A percentile compares a stretch with the other conserved stretches of the same genome.
Evolutionary conservation across 2,888 invertebrate genomes (phyloP).

Genomic region (Aphodius sticticus): DNA sequence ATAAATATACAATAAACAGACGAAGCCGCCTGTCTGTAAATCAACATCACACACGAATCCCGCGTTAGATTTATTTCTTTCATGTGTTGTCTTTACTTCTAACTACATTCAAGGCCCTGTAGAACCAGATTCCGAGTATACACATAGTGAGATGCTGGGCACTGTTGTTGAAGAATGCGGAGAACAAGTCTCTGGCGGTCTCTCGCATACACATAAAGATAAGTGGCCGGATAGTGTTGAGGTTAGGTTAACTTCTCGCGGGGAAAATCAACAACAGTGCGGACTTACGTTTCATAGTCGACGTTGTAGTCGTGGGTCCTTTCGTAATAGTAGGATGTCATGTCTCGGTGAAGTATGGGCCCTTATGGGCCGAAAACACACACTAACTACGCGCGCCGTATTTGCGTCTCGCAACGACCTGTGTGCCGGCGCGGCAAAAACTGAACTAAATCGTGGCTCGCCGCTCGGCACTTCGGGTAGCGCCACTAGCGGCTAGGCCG

Average conservation of each 20-base stretch:
- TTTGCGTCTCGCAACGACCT: constrained; percentile 26
- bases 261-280: constrained; percentile 21
- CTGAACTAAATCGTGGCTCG: not conserved
- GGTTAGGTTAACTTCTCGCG: constrained; percentile 11
- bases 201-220: constrained; percentile 4
- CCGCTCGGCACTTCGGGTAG: not conserved
- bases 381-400: constrained; percentile 48
- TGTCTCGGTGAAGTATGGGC: constrained; percentile 50
- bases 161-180: constrained; percentile 15
- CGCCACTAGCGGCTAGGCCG: not conserved
- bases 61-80: constrained; percentile 19
- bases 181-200: constrained; percentile 9
- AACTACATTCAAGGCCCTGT: constrained; percentile 9
- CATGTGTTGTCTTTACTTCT: not conserved
- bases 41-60: not conserved
- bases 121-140: not conserved
- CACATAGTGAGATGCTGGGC: constrained; percentile 8
- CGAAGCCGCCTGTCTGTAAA: not conserved
- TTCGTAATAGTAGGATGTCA: constrained; percentile 53
- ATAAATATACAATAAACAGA: not conserved
- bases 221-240: constrained; percentile 11
- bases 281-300: constrained; percentile 51
- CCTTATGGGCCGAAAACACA: constrained; percentile 51
- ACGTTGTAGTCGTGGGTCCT: constrained; percentile 41
- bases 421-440: constrained; percentile 9